Percentiles rank a stretch among this genome's conserved stretches.
Evolutionary conservation across 2,888 invertebrate genomes (phyloP).

Genomic region (Spodoptera littoralis): DNA sequence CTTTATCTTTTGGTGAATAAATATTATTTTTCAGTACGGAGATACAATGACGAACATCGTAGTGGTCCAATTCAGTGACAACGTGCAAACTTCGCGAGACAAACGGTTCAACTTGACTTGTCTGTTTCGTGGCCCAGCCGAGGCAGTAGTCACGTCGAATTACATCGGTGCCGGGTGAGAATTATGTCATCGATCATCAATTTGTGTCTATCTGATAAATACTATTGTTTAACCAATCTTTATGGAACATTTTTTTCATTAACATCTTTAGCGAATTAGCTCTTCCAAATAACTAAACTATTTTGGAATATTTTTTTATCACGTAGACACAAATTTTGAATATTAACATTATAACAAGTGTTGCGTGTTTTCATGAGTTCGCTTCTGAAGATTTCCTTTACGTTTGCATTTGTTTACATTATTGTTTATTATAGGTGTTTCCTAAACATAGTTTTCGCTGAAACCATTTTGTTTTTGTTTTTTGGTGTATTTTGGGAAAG

Average conservation of each 20-base stretch:
- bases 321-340: slow-evolving; percentile 39
- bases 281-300: neutral
- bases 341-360: slow-evolving; percentile 54
- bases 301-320: slow-evolving; percentile 29
- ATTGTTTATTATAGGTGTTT: slow-evolving; percentile 56
- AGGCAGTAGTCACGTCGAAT: slow-evolving; percentile 97
- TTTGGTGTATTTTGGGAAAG: slow-evolving; percentile 62
- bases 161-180: slow-evolving; percentile 97
- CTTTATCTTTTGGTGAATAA: too few relatives aligned
- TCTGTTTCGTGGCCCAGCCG: slow-evolving; percentile 96
- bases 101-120: slow-evolving; percentile 98
- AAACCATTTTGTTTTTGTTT: slow-evolving; percentile 57
- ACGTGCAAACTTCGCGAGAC: slow-evolving; percentile 96
- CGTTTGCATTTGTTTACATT: slow-evolving; percentile 50
- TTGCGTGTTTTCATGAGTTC: slow-evolving; percentile 54
- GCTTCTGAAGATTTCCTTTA: slow-evolving; percentile 48
- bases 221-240: slow-evolving; percentile 5
- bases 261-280: slow-evolving; percentile 11
- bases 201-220: slow-evolving; percentile 61
- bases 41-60: slow-evolving; percentile 98
- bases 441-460: slow-evolving; percentile 58
- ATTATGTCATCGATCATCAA: slow-evolving; percentile 28
- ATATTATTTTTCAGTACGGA: slow-evolving; percentile 90
- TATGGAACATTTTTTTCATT: slow-evolving; percentile 10
- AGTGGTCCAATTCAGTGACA: slow-evolving; percentile 97